Percentiles rank a stretch among this genome's conserved stretches.
Conservation (phyloP, 2,888 invertebrate species). For the Malthinus flaveolus region DNA sequence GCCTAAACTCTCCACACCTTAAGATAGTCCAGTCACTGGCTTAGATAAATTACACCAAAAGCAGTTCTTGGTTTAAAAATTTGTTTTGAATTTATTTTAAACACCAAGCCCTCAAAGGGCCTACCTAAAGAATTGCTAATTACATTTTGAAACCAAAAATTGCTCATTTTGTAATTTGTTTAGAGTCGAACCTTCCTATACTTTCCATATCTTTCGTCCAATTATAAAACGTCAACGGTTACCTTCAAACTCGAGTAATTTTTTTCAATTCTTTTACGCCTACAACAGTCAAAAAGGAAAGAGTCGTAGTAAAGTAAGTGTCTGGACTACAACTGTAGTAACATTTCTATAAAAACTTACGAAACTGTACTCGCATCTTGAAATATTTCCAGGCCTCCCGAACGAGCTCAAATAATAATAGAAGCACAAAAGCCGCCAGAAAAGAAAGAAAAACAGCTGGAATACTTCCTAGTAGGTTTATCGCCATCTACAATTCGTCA, state of each 20-base stretch:
- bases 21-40: not conserved
- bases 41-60: no score
- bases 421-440: constrained; percentile 35
- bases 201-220: no score
- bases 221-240: no score
- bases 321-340: not conserved
- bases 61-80: no score
- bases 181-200: no score
- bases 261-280: not conserved
- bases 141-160: no score
- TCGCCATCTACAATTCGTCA: constrained; percentile 48
- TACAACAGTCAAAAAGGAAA: constrained; percentile 2
- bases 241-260: not conserved
- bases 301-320: not conserved
- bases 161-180: no score
- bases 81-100: no score
- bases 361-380: not conserved
- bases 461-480: constrained; percentile 56
- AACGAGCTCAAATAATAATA: constrained; percentile 38
- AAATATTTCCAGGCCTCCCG: constrained; percentile 41
- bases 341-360: not conserved
- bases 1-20: not conserved
- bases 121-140: no score
- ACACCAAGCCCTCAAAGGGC: no score
- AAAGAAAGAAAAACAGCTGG: constrained; percentile 49